These are phyloP conservation scores for Melanotaenia pygmaea DNA, from an alignment of 2,797 vertebrate genomes.

Conservation along the genomic window DNA sequence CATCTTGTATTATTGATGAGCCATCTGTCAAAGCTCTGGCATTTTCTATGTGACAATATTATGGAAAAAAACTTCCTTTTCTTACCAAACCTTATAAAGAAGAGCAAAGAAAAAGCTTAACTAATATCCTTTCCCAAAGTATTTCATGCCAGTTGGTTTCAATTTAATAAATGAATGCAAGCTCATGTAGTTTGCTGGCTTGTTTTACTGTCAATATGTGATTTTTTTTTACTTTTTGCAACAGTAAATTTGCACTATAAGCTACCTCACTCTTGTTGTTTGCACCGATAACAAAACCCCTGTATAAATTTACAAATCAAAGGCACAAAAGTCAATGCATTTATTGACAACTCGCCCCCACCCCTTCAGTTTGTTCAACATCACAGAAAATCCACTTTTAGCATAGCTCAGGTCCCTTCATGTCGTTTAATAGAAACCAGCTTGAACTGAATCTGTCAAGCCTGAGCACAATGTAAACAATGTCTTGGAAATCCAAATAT, in stretches of 20 bases:
- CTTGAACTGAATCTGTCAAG: slow-evolving; percentile 68
- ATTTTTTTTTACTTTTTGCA: background rate
- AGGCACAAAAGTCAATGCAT: slow-evolving; percentile 47
- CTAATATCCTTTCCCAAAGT: slow-evolving; percentile 14
- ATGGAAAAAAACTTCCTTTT: slow-evolving; percentile 24
- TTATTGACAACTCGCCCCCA: slow-evolving; percentile 17
- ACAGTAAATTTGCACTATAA: slow-evolving; percentile 1
- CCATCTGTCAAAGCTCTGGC: slow-evolving; percentile 70
- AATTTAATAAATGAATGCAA: slow-evolving; percentile 12
- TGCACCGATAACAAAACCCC: slow-evolving; percentile 44
- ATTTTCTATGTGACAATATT: slow-evolving; percentile 42
- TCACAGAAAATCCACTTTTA: slow-evolving; percentile 68
- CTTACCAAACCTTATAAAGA: slow-evolving; percentile 26
- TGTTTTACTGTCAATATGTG: slow-evolving; percentile 3
- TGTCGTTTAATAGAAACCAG: slow-evolving; percentile 73
- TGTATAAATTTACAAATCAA: slow-evolving; percentile 56
- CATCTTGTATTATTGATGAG: slow-evolving; percentile 77
- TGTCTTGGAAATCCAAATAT: slow-evolving; percentile 73
- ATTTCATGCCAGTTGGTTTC: slow-evolving; percentile 13
- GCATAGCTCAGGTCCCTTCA: slow-evolving; percentile 40
- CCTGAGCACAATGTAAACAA: slow-evolving; percentile 70
- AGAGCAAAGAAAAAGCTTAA: slow-evolving; percentile 22
- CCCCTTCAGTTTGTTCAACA: slow-evolving; percentile 69
- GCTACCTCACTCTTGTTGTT: slow-evolving; percentile 27
- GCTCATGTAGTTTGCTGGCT: background rate